phyloP scores from a whole-genome alignment of 1,140 invertebrate genomes.

The Monochamus saltuarius region DNA sequence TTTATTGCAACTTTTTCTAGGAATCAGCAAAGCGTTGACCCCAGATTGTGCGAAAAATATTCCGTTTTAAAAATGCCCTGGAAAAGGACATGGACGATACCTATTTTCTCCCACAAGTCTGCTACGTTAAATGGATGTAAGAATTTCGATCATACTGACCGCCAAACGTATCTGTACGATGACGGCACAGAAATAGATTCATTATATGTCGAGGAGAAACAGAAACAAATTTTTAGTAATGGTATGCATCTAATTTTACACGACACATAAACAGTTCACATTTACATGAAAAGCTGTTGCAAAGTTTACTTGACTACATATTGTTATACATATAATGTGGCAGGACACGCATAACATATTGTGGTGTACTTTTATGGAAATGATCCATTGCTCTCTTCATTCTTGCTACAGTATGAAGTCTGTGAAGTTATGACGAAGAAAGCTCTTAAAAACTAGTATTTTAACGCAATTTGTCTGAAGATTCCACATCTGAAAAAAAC shows the following conservation, averaged over 20 bases:
- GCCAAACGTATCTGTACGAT: conserved; percentile 27
- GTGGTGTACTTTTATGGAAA: not conserved
- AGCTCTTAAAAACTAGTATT: too few relatives aligned
- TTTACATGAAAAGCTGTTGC: too few relatives aligned
- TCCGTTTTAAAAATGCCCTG: conserved; percentile 31
- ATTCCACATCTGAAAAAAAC: too few relatives aligned
- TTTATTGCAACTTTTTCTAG: not conserved
- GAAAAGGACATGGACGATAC: conserved; percentile 28
- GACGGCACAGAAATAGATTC: conserved; percentile 33
- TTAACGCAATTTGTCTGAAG: too few relatives aligned
- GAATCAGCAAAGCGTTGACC: conserved; percentile 23
- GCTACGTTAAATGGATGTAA: conserved; percentile 1
- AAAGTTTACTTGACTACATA: too few relatives aligned
- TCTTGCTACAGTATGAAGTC: conserved; percentile 6
- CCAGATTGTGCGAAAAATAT: conserved; percentile 31
- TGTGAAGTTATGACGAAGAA: not conserved
- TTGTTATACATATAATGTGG: too few relatives aligned
- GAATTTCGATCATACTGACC: conserved; percentile 21
- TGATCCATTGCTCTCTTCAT: not conserved
- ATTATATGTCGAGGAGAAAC: conserved; percentile 12
- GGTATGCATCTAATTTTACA: not conserved
- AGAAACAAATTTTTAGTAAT: conserved; percentile 11
- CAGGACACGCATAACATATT: too few relatives aligned
- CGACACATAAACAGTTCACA: too few relatives aligned
- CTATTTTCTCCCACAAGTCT: conserved; percentile 11